Evolutionary conservation across 2,888 invertebrate species (phyloP).

Genomic region (Trachelus iudaicus): DNA sequence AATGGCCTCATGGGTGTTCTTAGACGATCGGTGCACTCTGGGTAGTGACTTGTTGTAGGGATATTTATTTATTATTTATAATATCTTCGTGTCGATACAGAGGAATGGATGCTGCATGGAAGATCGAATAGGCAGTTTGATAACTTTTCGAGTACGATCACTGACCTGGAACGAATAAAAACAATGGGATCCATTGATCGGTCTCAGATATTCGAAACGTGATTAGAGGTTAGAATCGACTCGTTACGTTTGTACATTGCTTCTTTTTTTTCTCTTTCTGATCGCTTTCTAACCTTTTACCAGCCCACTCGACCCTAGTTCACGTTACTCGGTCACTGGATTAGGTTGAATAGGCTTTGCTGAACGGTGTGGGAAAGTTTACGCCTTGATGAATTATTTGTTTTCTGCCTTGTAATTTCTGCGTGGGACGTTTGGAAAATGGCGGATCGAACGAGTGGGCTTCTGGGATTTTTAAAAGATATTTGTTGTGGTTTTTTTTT

Average conservation of each 20-base stretch:
- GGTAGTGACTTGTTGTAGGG: not conserved
- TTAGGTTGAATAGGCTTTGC: not conserved
- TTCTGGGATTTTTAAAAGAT: slow-evolving; percentile 14
- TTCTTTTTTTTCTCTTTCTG: not conserved
- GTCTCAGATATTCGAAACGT: not conserved
- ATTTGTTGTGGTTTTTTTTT: too few relatives aligned
- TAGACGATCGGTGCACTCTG: not conserved
- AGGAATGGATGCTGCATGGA: not conserved
- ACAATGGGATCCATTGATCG: not conserved
- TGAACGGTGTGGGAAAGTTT: not conserved
- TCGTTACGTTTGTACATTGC: not conserved
- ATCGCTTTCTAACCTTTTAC: not conserved
- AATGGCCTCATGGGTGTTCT: slow-evolving; percentile 29
- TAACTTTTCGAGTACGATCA: not conserved
- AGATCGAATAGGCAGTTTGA: not conserved
- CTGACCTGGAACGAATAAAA: not conserved
- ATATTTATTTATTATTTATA: not conserved
- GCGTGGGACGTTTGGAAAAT: not conserved
- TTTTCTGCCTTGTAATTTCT: not conserved
- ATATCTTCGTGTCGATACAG: not conserved
- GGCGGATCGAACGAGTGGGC: not conserved
- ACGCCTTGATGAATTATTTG: not conserved
- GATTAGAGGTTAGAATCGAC: not conserved
- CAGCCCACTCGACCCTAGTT: not conserved
- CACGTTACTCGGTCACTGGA: not conserved